Percentiles rank a stretch among this genome's conserved stretches.
Evolutionary conservation across 2,113 vertebrate genomes (phyloP).

Genomic region (Shinisaurus crocodilurus): DNA sequence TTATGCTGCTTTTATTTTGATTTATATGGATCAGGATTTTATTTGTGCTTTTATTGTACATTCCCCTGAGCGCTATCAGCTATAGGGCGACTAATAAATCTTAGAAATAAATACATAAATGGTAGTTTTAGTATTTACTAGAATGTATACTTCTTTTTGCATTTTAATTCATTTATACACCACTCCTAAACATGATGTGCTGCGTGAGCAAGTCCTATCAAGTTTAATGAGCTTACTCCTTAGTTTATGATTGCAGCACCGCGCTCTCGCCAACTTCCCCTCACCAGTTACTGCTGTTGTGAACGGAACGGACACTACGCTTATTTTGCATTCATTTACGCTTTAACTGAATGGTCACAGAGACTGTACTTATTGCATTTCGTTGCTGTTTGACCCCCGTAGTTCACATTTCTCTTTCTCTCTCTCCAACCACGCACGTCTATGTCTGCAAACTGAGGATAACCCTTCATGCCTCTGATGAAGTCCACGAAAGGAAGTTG

Average conservation of each 20-base stretch:
- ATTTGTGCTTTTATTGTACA: background rate
- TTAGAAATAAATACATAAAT: no score
- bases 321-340: background rate
- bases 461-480: background rate
- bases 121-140: background rate
- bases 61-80: no score
- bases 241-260: background rate
- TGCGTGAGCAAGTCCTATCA: background rate
- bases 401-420: background rate
- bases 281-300: no score
- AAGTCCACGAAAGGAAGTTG: no score
- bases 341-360: background rate
- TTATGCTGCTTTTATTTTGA: background rate
- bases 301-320: background rate
- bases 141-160: no score
- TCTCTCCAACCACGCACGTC: no score
- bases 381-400: background rate
- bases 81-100: no score
- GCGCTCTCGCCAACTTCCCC: background rate
- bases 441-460: background rate
- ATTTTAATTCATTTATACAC: no score
- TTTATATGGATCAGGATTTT: background rate
- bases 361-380: background rate
- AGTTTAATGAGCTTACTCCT: background rate
- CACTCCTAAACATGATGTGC: background rate